Percentiles rank a stretch among this genome's conserved stretches.
Conservation (phyloP, 92 coral and sea anemone genomes). For the Desmophyllum pertusum region DNA sequence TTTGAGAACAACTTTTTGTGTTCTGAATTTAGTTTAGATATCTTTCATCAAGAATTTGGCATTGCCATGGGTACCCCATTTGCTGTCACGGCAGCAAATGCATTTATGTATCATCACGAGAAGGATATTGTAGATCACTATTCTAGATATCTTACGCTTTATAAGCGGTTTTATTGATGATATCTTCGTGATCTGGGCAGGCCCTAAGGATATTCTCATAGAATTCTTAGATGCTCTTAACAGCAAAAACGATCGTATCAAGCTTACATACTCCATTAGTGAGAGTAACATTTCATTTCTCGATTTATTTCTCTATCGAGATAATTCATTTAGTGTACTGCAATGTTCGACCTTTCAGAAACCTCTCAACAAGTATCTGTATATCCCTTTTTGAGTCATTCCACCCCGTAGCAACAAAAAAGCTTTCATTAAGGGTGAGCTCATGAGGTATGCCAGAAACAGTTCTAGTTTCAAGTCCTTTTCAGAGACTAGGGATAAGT, state of each 20-base stretch:
- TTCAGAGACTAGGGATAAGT: too few relatives aligned
- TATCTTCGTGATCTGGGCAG: not conserved
- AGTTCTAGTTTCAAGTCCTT: too few relatives aligned
- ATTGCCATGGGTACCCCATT: too few relatives aligned
- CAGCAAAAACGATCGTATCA: not conserved
- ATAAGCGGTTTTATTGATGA: slow-evolving; percentile 4
- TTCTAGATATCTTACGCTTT: not conserved
- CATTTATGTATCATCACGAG: too few relatives aligned
- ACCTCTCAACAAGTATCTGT: slow-evolving; percentile 31
- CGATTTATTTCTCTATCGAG: too few relatives aligned
- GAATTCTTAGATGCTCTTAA: not conserved
- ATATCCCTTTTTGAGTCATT: slow-evolving; percentile 45
- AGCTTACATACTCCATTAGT: too few relatives aligned
- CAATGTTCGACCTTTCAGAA: not conserved
- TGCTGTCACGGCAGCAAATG: too few relatives aligned
- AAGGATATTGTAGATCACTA: too few relatives aligned
- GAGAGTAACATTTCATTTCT: too few relatives aligned
- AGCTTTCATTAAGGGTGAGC: slow-evolving; percentile 50
- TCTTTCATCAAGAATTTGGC: too few relatives aligned
- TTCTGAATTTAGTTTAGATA: slow-evolving; percentile 26
- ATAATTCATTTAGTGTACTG: too few relatives aligned
- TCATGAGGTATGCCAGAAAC: too few relatives aligned
- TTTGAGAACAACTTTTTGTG: slow-evolving; percentile 39
- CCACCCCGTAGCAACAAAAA: slow-evolving; percentile 49
- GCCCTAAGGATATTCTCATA: not conserved